Base-by-base conservation (phyloP, 1,140 invertebrate genomes). In the Adelges cooleyi region DNA sequence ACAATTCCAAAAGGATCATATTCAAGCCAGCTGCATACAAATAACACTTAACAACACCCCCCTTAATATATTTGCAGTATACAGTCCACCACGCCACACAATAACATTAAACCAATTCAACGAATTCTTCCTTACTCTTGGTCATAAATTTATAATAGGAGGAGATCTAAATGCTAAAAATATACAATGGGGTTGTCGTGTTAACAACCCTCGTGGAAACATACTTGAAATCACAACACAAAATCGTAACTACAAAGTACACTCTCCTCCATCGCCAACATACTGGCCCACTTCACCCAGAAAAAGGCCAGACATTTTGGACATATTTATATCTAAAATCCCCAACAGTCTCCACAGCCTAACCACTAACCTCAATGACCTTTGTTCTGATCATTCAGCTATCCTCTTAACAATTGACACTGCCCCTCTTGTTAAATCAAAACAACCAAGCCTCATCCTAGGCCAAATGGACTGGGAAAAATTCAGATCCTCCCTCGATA, bases 141-240 rank as follows among this genome's bases (percentile, higher is more conserved):
- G 74, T 8, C 50, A 54, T 13, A 66, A 68, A 50, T 75, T 76
- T 65, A 68, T 76, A 38, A 70, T 67, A 3, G 73, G 72, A 23
- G 74, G 75, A 0, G 73, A 77, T 49, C 75, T 69, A 38, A 77
- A 77, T 66, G 72, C 73, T 13, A 76, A 77, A 70, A 72, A 76
- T 49, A 67, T 67, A 8, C 62, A 68, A 33, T 76, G 74, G 75
- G 75, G 74, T 0, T 76, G 72, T 1, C 73, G 75, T 65, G 53
- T 71, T 18, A 65, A 38, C 2, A 73, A 70, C n/a, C 59, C 74
- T n/a, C 73, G 68, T 66, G 71, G 73, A 1, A 65, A 65, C 25
- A 67, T n/a, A 36, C 48, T 13, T 50, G 11, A 0, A 70, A 71
- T 42, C 67, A 71, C 17, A 52, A 40, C 18, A 27, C 10, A 56